Conservation (phyloP, 2,797 vertebrate genomes). For the Galagoides demidoff region DNA sequence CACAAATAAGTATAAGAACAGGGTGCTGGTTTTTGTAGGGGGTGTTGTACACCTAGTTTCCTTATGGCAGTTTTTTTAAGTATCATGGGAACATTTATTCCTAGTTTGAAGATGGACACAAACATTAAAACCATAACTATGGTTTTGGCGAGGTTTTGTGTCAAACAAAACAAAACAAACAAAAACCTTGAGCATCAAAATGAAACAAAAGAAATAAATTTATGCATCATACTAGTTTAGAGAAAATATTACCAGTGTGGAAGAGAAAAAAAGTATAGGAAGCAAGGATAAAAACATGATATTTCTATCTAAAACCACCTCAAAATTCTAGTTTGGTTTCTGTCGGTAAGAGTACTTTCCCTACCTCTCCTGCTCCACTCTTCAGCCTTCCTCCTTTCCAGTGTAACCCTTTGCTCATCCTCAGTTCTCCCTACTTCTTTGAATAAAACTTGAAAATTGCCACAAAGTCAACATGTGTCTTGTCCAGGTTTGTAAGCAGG, state of each 20-base stretch:
- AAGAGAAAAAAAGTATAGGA: not conserved
- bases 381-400: not conserved
- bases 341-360: not conserved
- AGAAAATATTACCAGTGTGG: not conserved
- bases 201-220: not conserved
- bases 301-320: not conserved
- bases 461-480: not conserved
- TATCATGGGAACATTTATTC: not conserved
- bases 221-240: not conserved
- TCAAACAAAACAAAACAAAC: not conserved
- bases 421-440: not conserved
- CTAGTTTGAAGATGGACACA: not conserved
- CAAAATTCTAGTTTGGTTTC: not conserved
- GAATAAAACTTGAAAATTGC: not conserved
- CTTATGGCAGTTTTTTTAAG: not conserved
- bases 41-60: not conserved
- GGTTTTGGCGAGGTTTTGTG: not conserved
- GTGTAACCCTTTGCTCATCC: not conserved
- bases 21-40: not conserved
- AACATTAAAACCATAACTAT: not conserved
- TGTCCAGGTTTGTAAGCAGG: not conserved
- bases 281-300: not conserved
- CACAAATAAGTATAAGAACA: not conserved
- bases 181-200: not conserved
- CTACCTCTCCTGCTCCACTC: not conserved